Base-by-base conservation (phyloP, 2,797 vertebrate genomes). In the Cossypha dichroa region DNA sequence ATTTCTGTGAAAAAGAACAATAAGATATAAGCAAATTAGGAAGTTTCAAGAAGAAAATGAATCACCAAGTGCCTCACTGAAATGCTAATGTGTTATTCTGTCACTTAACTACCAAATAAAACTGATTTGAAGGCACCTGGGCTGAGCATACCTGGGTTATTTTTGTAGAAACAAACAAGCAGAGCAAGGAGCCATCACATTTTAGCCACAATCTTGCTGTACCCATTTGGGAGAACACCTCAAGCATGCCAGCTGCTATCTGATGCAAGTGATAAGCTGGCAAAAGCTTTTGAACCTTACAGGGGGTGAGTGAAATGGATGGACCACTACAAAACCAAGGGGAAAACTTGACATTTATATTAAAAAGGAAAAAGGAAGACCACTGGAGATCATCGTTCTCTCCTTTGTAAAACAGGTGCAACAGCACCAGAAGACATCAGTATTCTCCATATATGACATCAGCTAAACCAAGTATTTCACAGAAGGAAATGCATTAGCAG, bases 231-330 rank as follows among this genome's bases (percentile, higher is more conserved):
- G 92, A 85, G 83, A 93, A 4, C 64, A 67, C 58, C 86, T 91
- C 89, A 82, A 60, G 56, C 81, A 19, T 36, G 56, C 40, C 63
- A 76, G 77, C 48, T 77, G 46, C 88, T 89, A 34, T 31, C 78
- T 74, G 85, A 96, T 93, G 74, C 43, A n/a, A 84, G 73, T 43
- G 79, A 89, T 49, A 88, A 86, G 23, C 41, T 74, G 58, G 51
- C 34, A 95, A 94, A 93, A 94, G 58, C 11, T 78, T 90, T 66
- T 68, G 60, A 95, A 85, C 41, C 52, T 95, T 91, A 17, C 4
- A 60, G n/a, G 2, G 36, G 21, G 87, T 70, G 79, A 95, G 67
- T 46, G 25, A 67, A 96, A 67, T 25, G 31, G 51, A 92, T 5
- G 8, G 38, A 85, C 31, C 54, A 68, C 49, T 38, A 48, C 52